These are phyloP conservation scores for Zeugodacus cucurbitae DNA, from an alignment of 1,140 invertebrate genomes.

Conservation along the genomic window DNA sequence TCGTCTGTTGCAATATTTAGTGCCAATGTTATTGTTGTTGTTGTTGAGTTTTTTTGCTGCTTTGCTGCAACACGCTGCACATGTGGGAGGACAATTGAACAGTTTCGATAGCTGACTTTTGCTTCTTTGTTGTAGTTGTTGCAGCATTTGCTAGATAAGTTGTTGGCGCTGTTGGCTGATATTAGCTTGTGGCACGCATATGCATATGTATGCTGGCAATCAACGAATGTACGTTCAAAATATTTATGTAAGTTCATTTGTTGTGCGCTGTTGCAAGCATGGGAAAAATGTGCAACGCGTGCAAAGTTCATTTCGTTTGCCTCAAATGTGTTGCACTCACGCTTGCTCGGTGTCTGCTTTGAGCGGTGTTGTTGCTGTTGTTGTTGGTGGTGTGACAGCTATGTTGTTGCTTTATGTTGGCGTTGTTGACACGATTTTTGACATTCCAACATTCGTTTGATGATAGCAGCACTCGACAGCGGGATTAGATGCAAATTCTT, in stretches of 20 bases:
- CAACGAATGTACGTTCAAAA: too few species aligned
- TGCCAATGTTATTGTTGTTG: constrained; percentile 6
- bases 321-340: not conserved
- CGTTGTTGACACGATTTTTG: constrained; percentile 34
- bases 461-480: not conserved
- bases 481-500: not conserved
- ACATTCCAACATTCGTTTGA: constrained; percentile 16
- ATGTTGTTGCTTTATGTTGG: not conserved
- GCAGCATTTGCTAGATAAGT: not conserved
- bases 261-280: not conserved
- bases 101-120: not conserved
- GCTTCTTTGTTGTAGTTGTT: not conserved
- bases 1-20: not conserved
- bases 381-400: not conserved
- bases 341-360: too few species aligned
- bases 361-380: not conserved
- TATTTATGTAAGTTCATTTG: not conserved
- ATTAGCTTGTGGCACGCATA: constrained; percentile 18
- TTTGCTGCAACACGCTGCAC: not conserved
- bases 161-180: not conserved
- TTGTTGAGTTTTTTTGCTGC: not conserved
- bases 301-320: constrained; percentile 3
- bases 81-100: constrained; percentile 30
- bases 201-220: too few species aligned
- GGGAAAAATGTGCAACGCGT: constrained; percentile 11